Percentiles rank a stretch among this genome's conserved stretches.
Evolutionary conservation across 2,888 invertebrate species (phyloP).

Genomic region (Polydrusus pterygomalis): DNA sequence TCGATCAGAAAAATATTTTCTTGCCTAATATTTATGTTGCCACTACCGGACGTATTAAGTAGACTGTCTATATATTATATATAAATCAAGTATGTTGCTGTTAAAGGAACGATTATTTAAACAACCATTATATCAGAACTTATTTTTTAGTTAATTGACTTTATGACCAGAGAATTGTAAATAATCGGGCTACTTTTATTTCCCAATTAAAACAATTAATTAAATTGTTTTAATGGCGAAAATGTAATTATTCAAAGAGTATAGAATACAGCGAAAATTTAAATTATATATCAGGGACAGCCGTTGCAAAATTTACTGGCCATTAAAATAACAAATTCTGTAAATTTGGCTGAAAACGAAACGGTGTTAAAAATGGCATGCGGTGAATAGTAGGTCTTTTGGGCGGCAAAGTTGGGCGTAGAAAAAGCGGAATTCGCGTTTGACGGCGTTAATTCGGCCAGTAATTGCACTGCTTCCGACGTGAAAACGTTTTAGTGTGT

Average conservation of each 20-base stretch:
- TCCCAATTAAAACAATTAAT: conserved; percentile 3
- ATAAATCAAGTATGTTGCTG: too few species aligned
- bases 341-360: conserved; percentile 31
- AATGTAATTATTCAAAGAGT: conserved; percentile 27
- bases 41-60: too few species aligned
- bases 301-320: conserved; percentile 44
- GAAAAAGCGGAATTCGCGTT: conserved; percentile 41
- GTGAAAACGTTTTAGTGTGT: conserved; percentile 39
- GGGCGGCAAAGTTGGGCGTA: conserved; percentile 31
- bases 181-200: not conserved
- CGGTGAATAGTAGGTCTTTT: conserved; percentile 24
- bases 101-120: too few species aligned
- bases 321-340: conserved; percentile 43
- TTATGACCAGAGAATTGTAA: not conserved
- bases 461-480: conserved; percentile 51
- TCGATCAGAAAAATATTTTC: too few species aligned
- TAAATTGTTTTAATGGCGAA: conserved; percentile 18
- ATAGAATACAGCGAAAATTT: conserved; percentile 16
- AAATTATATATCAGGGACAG: conserved; percentile 41
- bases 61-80: too few species aligned
- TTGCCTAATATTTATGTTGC: too few species aligned
- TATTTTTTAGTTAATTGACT: too few species aligned
- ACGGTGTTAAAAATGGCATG: conserved; percentile 40
- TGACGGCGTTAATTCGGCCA: conserved; percentile 42
- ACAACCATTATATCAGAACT: too few species aligned